phyloP scores from a whole-genome alignment of 92 coral and sea anemone genomes.

The Micromussa lordhowensis region DNA sequence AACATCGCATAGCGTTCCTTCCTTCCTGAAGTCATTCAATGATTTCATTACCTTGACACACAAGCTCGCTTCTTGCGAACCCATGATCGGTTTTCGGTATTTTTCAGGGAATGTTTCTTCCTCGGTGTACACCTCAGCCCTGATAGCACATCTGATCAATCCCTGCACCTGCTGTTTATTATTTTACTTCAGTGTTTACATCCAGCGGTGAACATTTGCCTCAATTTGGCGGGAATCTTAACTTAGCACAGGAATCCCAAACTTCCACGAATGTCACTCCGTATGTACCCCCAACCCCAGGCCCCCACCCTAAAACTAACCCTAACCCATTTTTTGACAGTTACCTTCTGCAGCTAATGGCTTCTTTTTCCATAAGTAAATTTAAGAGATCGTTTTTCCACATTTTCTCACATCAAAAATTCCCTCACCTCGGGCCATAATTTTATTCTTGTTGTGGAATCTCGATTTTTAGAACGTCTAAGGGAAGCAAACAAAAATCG shows the following conservation, averaged over 20 bases:
- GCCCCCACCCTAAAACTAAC: no score
- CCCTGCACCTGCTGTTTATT: conserved; percentile 4
- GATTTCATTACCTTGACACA: conserved; percentile 68
- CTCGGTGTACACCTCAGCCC: background rate
- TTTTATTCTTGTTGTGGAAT: no score
- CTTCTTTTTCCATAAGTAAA: no score
- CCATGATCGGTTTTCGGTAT: conserved; percentile 21
- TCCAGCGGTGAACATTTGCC: conserved; percentile 36
- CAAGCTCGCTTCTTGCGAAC: conserved; percentile 58
- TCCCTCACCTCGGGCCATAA: no score
- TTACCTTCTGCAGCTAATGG: no score
- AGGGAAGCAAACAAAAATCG: no score
- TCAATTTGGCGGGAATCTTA: conserved; percentile 15
- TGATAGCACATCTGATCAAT: background rate
- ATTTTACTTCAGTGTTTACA: background rate
- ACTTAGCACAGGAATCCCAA: background rate
- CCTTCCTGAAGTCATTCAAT: conserved; percentile 77
- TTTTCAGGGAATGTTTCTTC: background rate
- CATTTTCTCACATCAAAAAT: no score
- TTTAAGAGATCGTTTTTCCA: no score
- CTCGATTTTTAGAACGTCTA: no score
- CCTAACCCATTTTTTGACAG: no score
- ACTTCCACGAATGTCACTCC: no score
- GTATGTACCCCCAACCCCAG: no score
- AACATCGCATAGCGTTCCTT: conserved; percentile 79